phyloP scores from a whole-genome alignment of 2,888 invertebrate genomes.

The Endotricha flammealis region DNA sequence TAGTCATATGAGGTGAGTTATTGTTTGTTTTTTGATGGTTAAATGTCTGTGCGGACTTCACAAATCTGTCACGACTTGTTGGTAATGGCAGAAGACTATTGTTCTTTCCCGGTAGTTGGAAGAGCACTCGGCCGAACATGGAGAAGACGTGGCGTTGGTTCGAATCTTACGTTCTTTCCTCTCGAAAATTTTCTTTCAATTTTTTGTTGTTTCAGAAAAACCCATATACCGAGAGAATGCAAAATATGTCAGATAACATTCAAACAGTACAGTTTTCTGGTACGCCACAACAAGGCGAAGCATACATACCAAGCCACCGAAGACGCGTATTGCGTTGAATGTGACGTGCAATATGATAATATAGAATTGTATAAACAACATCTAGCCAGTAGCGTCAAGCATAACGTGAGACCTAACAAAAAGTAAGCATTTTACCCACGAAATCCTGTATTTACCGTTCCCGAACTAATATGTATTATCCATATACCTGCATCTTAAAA shows the following conservation, averaged over 20 bases:
- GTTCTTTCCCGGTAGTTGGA: too few species aligned
- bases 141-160: too few species aligned
- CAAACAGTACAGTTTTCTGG: slow-evolving; percentile 11
- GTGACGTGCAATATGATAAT: slow-evolving; percentile 33
- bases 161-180: too few species aligned
- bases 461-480: too few species aligned
- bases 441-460: too few species aligned
- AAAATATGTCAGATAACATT: slow-evolving; percentile 19
- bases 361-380: slow-evolving; percentile 26
- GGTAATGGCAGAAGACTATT: too few species aligned
- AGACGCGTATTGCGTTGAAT: slow-evolving; percentile 38
- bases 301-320: slow-evolving; percentile 20
- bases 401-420: slow-evolving; percentile 8
- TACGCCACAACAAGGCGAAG: slow-evolving; percentile 12
- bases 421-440: background rate
- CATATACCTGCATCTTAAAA: too few species aligned
- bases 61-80: too few species aligned
- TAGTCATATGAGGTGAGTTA: slow-evolving; percentile 29
- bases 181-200: background rate
- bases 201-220: background rate
- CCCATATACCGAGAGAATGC: slow-evolving; percentile 14
- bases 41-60: too few species aligned
- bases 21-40: too few species aligned
- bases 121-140: too few species aligned
- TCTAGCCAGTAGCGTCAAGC: slow-evolving; percentile 22